These are phyloP conservation scores for Caerostris darwini DNA, from an alignment of 1,140 invertebrate species.

Conservation along the genomic window DNA sequence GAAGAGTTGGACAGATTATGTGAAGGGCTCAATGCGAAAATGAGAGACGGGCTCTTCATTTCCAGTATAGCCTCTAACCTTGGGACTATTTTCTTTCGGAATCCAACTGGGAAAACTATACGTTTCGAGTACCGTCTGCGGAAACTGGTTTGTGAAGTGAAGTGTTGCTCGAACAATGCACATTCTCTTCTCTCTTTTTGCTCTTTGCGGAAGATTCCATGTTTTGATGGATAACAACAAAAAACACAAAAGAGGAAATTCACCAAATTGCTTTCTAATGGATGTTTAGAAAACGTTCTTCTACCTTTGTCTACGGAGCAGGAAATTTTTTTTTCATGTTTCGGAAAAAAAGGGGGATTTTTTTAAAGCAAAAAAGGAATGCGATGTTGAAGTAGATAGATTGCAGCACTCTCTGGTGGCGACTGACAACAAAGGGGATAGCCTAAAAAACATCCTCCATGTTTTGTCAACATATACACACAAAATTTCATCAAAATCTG, in stretches of 20 bases:
- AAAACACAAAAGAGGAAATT: neutral
- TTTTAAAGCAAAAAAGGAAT: too few relatives aligned
- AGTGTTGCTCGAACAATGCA: neutral
- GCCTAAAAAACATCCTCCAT: too few relatives aligned
- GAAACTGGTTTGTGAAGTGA: slow-evolving; percentile 1
- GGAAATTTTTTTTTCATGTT: too few relatives aligned
- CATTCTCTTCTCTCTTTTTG: neutral
- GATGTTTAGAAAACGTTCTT: neutral
- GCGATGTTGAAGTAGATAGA: too few relatives aligned
- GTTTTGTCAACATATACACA: too few relatives aligned
- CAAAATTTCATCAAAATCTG: too few relatives aligned
- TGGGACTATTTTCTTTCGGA: neutral
- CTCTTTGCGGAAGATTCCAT: neutral
- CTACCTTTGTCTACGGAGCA: too few relatives aligned
- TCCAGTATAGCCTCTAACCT: neutral
- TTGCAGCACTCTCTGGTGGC: too few relatives aligned
- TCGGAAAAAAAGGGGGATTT: too few relatives aligned
- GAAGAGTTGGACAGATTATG: too few relatives aligned
- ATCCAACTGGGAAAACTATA: neutral
- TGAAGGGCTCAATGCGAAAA: too few relatives aligned
- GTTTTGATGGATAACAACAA: neutral
- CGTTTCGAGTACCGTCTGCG: neutral
- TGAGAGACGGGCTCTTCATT: neutral
- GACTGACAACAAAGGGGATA: too few relatives aligned
- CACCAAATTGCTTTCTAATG: neutral